These are phyloP conservation scores for Gnathonemus echidnorhynchus DNA, from an alignment of 2,113 vertebrate species.

Conservation along the genomic window DNA sequence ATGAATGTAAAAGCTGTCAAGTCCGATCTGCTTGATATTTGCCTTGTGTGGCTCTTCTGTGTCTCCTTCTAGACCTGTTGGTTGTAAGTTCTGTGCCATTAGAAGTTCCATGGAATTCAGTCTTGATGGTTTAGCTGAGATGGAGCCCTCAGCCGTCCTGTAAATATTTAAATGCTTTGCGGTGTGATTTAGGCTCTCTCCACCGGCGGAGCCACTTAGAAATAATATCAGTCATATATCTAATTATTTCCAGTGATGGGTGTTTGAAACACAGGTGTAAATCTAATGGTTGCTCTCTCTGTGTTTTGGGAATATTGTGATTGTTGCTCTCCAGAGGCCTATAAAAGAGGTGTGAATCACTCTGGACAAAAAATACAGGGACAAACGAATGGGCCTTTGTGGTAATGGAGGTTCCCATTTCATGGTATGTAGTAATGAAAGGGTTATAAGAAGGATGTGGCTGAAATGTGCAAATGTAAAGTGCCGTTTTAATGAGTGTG, in stretches of 20 bases:
- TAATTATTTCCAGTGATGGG: background rate
- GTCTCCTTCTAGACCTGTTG: background rate
- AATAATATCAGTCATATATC: constrained; percentile 7
- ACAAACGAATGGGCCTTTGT: background rate
- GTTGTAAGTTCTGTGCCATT: background rate
- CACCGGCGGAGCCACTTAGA: background rate
- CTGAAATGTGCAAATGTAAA: background rate
- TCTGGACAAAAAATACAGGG: background rate
- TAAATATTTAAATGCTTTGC: constrained; percentile 13
- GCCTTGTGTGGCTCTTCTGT: background rate
- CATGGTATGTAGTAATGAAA: background rate
- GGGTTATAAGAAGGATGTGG: background rate
- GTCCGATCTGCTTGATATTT: background rate
- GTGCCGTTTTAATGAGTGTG: background rate
- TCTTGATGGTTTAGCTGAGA: background rate
- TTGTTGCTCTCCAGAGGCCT: background rate
- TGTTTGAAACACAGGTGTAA: background rate
- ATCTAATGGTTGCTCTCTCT: background rate
- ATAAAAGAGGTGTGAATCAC: background rate
- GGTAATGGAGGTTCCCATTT: background rate
- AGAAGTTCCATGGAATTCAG: background rate
- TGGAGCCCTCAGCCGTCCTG: background rate
- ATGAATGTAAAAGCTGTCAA: background rate
- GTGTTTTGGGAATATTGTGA: background rate
- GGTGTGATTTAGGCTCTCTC: background rate